phyloP scores from a whole-genome alignment of 1,140 invertebrate genomes.

The Drosophila melanica region DNA sequence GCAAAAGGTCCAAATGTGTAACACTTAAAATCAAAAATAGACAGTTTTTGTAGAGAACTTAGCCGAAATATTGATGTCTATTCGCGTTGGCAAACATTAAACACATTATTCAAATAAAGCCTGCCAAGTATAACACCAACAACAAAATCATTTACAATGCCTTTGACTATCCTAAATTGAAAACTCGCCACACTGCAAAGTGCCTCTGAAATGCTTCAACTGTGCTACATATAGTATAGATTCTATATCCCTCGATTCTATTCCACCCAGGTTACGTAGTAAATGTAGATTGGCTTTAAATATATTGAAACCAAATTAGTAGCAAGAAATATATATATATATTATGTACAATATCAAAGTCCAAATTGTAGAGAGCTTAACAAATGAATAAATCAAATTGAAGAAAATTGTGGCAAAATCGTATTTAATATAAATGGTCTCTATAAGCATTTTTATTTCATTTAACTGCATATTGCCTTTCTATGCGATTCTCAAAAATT shows the following conservation, averaged over 20 bases:
- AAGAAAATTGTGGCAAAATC: slow-evolving; percentile 3
- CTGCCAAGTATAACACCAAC: slow-evolving; percentile 10
- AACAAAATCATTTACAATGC: slow-evolving; percentile 3
- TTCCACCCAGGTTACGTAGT: slow-evolving; percentile 18
- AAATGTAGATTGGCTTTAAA: slow-evolving; percentile 27
- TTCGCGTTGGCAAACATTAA: background rate
- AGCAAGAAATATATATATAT: slow-evolving; percentile 21
- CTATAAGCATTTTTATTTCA: background rate
- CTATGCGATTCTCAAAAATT: background rate
- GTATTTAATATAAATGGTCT: background rate
- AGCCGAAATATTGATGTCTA: slow-evolving; percentile 8
- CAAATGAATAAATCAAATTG: slow-evolving; percentile 45
- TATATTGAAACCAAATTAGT: slow-evolving; percentile 30
- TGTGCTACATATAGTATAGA: slow-evolving; percentile 8
- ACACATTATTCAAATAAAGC: slow-evolving; percentile 5
- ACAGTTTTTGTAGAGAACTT: slow-evolving; percentile 31
- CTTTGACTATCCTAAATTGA: slow-evolving; percentile 13
- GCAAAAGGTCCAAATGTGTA: slow-evolving; percentile 41
- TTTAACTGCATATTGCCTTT: background rate
- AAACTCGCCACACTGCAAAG: slow-evolving; percentile 52
- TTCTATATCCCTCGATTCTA: slow-evolving; percentile 2
- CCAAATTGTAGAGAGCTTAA: slow-evolving; percentile 65
- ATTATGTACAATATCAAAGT: slow-evolving; percentile 44
- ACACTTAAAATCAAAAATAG: slow-evolving; percentile 34
- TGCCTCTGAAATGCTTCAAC: slow-evolving; percentile 52